Base-by-base conservation (phyloP, 2,797 vertebrate genomes). In the Ptychobarbus kaznakovi region DNA sequence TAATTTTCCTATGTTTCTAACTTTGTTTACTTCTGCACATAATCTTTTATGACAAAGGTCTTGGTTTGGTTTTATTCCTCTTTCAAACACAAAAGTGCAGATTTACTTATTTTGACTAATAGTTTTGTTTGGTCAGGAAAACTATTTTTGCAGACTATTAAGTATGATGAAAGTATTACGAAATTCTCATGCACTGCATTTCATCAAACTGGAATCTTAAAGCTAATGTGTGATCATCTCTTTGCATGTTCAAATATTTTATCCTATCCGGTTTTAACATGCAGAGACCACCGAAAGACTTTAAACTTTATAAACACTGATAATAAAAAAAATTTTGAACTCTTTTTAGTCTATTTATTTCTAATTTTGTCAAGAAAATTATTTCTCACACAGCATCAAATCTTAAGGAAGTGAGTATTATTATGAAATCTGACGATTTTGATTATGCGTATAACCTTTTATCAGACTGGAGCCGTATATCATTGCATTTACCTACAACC, bases 401-500 rank as follows among this genome's bases (percentile, higher is more conserved):
- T 81, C n/a, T 58, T 51, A 25, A 56, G 35, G 3, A 81, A 56
- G 22, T 16, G 12, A 25, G 46, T n/a, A 44, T 73, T 61, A 44
- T 44, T 6, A 38, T 42, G 38, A 38, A 77, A 53, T 42, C 5
- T 25, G 46, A 38, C 20, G 6, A 28, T 76, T 40, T 11, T 53
- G n/a, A 42, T 56, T 5, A 42, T 53, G 63, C n/a, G 8, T 63
- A 32, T 32, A 15, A 22, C 53, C 69, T 63, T 63, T 83, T 63
- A 42, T 63, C 73, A 68, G 82, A 77, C 56, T 49, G 40, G 69
- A 82, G 69, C n/a, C 80, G 8, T 82, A 53, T 28, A 38, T 66
- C 18, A 74, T 65, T 51, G 16, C 78, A 22, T 49, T 63, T 32
- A 46, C 56, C 18, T 32, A 10, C n/a, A 22, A n/a, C 3, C 11